Conservation (phyloP, 2,888 invertebrate genomes). For the Agrochola lota region DNA sequence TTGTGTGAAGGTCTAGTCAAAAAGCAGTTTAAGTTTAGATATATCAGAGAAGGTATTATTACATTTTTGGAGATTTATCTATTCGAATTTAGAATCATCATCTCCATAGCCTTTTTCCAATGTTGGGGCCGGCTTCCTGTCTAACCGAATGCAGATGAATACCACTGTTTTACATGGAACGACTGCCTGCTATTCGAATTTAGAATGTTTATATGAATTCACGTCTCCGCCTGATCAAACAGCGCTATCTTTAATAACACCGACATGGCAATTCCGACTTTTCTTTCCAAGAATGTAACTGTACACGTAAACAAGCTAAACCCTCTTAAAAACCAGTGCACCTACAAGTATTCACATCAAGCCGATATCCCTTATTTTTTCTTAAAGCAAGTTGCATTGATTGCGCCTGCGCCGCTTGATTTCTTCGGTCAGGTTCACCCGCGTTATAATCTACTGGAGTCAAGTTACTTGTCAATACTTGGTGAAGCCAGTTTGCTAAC, state of each 20-base stretch:
- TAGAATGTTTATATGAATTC: neutral
- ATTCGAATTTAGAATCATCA: neutral
- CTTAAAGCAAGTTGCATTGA: slow-evolving; percentile 40
- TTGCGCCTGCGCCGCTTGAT: slow-evolving; percentile 42
- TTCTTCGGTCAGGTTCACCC: slow-evolving; percentile 46
- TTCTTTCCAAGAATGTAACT: slow-evolving; percentile 30
- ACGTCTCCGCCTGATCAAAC: neutral
- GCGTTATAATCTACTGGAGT: slow-evolving; percentile 44
- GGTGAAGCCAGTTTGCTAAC: slow-evolving; percentile 49
- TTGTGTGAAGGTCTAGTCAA: too few relatives aligned
- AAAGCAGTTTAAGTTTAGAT: neutral
- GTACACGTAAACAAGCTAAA: slow-evolving; percentile 35
- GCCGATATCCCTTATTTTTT: slow-evolving; percentile 52
- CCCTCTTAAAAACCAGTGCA: slow-evolving; percentile 25
- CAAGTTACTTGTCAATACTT: slow-evolving; percentile 45
- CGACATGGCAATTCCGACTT: slow-evolving; percentile 26
- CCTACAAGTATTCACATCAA: slow-evolving; percentile 26
- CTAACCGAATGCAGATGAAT: neutral
- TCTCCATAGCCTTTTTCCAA: neutral
- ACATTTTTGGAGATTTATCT: neutral
- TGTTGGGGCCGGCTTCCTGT: neutral
- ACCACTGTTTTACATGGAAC: neutral
- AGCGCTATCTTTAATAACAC: neutral
- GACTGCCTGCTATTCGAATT: neutral
- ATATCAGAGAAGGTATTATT: neutral